Evolutionary conservation across 1,140 invertebrate genomes (phyloP).

Genomic region (Polyergus mexicanus): DNA sequence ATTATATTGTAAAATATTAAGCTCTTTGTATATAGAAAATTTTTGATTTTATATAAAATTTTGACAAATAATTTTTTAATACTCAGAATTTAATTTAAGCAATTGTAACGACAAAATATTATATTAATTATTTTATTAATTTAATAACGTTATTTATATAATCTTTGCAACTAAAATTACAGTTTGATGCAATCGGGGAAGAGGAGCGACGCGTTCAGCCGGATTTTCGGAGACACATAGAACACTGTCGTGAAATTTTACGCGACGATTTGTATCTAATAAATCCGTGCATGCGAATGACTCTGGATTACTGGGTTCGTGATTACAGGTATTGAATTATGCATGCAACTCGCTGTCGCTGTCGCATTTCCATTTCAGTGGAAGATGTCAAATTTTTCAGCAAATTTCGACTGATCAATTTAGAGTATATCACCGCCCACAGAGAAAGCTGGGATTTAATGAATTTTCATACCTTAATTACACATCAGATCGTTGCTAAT

Average conservation of each 20-base stretch:
- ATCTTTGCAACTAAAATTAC: background rate
- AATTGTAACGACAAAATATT: background rate
- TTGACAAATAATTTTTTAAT: background rate
- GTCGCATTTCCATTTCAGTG: background rate
- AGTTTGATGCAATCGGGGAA: background rate
- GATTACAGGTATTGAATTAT: slow-evolving; percentile 72
- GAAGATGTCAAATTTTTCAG: slow-evolving; percentile 64
- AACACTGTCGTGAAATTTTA: slow-evolving; percentile 47
- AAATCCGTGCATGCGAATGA: slow-evolving; percentile 83
- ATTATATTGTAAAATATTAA: background rate
- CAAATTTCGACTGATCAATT: slow-evolving; percentile 79
- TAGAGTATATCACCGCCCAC: slow-evolving; percentile 83
- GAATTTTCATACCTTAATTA: slow-evolving; percentile 86
- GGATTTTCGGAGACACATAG: background rate
- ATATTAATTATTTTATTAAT: background rate
- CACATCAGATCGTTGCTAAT: slow-evolving; percentile 87
- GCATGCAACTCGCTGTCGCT: background rate
- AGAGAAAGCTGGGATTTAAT: slow-evolving; percentile 88
- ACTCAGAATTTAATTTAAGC: background rate
- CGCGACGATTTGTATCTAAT: slow-evolving; percentile 76
- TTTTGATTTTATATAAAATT: background rate
- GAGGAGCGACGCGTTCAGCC: background rate
- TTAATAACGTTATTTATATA: background rate
- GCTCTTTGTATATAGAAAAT: background rate
- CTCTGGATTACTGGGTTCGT: slow-evolving; percentile 78